Conservation (phyloP, 2,888 invertebrate species). For the Spialia ferax region DNA sequence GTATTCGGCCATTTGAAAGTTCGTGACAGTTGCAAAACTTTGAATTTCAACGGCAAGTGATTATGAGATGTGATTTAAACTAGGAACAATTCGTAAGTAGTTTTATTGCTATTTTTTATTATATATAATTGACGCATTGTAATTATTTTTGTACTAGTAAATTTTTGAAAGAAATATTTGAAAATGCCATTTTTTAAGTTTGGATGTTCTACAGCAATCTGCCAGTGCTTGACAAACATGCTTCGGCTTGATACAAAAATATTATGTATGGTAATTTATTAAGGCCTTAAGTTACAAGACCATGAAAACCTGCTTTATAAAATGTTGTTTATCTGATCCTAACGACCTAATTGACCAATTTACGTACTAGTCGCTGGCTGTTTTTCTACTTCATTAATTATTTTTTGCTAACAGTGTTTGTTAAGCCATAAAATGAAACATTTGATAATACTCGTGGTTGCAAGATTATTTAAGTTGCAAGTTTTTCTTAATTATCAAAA, state of each 20-base stretch:
- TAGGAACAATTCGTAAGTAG: slow-evolving; percentile 62
- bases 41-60: slow-evolving; percentile 64
- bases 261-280: slow-evolving; percentile 8
- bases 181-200: not conserved
- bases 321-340: slow-evolving; percentile 32
- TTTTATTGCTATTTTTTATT: not conserved
- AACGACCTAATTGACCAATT: slow-evolving; percentile 40
- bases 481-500: slow-evolving; percentile 23
- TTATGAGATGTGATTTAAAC: slow-evolving; percentile 76
- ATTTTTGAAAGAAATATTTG: not conserved
- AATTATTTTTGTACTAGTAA: not conserved
- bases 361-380: slow-evolving; percentile 21
- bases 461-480: slow-evolving; percentile 25
- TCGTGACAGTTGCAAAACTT: slow-evolving; percentile 58
- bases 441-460: too few relatives aligned
- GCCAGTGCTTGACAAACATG: not conserved
- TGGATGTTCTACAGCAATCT: not conserved
- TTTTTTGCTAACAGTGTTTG: too few relatives aligned
- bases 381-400: slow-evolving; percentile 37
- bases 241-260: not conserved
- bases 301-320: slow-evolving; percentile 20
- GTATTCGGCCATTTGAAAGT: slow-evolving; percentile 41
- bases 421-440: too few relatives aligned
- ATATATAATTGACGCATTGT: too few relatives aligned
- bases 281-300: slow-evolving; percentile 24